These are phyloP conservation scores for Tigriopus californicus DNA, from an alignment of 2,888 invertebrate species.

Conservation along the genomic window DNA sequence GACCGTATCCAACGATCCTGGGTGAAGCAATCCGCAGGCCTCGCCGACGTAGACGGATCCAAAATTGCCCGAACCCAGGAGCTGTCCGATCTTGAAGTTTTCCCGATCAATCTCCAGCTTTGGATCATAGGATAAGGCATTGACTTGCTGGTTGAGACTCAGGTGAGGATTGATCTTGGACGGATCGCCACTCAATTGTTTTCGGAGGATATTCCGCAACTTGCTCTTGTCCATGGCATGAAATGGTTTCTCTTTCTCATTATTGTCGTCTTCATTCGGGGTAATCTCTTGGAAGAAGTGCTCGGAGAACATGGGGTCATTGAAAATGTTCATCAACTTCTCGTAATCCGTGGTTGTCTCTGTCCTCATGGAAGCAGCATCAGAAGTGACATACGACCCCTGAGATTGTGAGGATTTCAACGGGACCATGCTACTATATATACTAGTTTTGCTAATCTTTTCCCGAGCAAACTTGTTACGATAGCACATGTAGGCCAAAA, in stretches of 20 bases:
- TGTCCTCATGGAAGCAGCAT: background rate
- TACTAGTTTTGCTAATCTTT: background rate
- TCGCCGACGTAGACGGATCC: conserved; percentile 6
- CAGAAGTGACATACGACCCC: background rate
- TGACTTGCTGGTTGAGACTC: conserved; percentile 9
- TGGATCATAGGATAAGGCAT: background rate
- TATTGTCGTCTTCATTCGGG: background rate
- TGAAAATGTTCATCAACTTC: background rate
- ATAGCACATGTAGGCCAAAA: background rate
- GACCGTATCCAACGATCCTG: conserved; percentile 2
- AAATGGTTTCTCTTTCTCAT: background rate
- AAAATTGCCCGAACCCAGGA: conserved; percentile 13
- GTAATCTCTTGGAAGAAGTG: no score
- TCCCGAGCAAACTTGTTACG: background rate
- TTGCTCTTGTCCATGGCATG: background rate
- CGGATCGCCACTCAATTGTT: conserved; percentile 12
- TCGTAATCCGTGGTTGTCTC: background rate
- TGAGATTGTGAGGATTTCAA: background rate
- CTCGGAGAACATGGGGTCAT: background rate
- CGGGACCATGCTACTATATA: background rate
- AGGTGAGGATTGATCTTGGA: conserved; percentile 8
- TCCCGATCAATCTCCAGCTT: background rate
- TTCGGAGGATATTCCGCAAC: background rate
- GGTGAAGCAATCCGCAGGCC: background rate
- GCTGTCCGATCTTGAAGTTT: conserved; percentile 2